Conservation (phyloP, 2,888 invertebrate species). For the Tiliacea aurago region DNA sequence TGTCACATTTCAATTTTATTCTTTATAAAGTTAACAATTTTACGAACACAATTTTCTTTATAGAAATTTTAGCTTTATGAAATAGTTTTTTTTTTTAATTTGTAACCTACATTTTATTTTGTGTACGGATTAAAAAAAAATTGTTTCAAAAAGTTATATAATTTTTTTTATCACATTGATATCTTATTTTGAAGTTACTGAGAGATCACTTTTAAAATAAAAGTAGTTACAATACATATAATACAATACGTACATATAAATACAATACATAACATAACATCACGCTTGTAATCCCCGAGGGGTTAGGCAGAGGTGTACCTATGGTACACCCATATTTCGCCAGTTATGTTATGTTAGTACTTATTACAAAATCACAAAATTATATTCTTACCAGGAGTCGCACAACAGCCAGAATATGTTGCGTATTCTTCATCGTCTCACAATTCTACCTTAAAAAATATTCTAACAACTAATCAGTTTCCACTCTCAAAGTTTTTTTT, state of each 20-base stretch:
- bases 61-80: neutral
- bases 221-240: too few species aligned
- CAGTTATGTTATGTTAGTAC: too few species aligned
- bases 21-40: neutral
- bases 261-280: too few species aligned
- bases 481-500: conserved; percentile 25
- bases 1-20: neutral
- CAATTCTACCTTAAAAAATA: neutral
- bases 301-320: too few species aligned
- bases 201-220: neutral
- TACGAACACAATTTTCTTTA: too few species aligned
- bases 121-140: neutral
- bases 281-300: too few species aligned
- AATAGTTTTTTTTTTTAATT: too few species aligned
- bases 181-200: neutral
- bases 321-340: too few species aligned
- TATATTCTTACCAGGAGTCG: neutral
- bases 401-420: neutral
- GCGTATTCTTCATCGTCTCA: neutral
- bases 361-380: neutral
- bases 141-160: too few species aligned
- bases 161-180: neutral
- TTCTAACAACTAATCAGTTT: conserved; percentile 40
- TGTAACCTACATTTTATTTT: neutral
- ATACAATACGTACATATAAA: too few species aligned